A percentile compares a stretch with the other conserved stretches of the same genome.
Evolutionary conservation across 2,888 invertebrate species (phyloP).

Genomic region (Apamea epomidion): DNA sequence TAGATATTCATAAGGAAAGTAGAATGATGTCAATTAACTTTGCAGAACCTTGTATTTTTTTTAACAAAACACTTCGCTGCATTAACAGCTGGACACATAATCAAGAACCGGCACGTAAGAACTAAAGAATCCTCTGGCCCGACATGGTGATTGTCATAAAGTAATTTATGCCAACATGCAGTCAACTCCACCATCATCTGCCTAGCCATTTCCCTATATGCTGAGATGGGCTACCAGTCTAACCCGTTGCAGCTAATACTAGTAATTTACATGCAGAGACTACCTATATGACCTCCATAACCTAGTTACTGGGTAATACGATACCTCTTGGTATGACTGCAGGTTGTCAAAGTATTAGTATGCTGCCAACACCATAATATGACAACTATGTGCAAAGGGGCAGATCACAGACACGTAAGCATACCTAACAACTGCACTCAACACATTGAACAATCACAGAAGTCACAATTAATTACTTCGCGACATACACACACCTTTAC

Average conservation of each 20-base stretch:
- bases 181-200: background rate
- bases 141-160: background rate
- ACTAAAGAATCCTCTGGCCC: background rate
- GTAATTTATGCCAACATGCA: background rate
- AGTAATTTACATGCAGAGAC: background rate
- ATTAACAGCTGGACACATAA: background rate
- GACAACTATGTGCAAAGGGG: conserved; percentile 24
- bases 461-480: conserved; percentile 13
- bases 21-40: background rate
- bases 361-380: background rate
- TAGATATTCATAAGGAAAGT: background rate
- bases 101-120: background rate
- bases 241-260: background rate
- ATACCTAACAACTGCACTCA: conserved; percentile 1
- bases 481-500: conserved; percentile 19
- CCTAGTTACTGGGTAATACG: background rate
- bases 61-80: background rate
- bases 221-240: background rate
- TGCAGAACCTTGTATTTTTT: background rate
- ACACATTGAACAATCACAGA: conserved; percentile 10
- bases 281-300: background rate
- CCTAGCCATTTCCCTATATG: background rate
- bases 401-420: conserved; percentile 50
- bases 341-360: background rate
- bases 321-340: background rate